Conservation (phyloP, 2,113 vertebrate genomes). For the Brachyistius frenatus region DNA sequence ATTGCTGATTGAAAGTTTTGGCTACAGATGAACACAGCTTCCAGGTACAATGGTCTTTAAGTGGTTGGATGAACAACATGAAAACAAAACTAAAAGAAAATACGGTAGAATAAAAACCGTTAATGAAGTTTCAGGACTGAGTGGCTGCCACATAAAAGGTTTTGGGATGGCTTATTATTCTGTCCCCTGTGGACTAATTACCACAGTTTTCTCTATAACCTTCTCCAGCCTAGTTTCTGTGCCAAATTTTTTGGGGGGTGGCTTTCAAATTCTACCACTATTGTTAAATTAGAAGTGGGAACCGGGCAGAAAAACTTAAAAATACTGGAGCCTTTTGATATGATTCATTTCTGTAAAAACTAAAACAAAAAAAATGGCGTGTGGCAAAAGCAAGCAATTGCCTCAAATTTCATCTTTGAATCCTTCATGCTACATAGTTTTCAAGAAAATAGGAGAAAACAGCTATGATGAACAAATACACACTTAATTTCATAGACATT, state of each 20-base stretch:
- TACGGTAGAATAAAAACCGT: conserved; percentile 42
- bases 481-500: conserved; percentile 65
- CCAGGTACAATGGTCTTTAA: conserved; percentile 37
- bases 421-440: conserved; percentile 71
- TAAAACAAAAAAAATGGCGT: not conserved
- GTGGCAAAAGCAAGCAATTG: conserved; percentile 54
- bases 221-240: conserved; percentile 71
- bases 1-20: conserved; percentile 63
- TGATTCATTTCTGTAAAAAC: conserved; percentile 1
- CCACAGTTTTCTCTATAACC: conserved; percentile 74
- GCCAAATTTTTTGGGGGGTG: conserved; percentile 63
- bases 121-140: conserved; percentile 65
- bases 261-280: conserved; percentile 52
- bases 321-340: not conserved
- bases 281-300: conserved; percentile 54
- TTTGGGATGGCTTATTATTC: conserved; percentile 73
- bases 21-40: conserved; percentile 39
- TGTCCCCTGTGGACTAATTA: conserved; percentile 80
- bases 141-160: conserved; percentile 72
- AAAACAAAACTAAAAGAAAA: conserved; percentile 56
- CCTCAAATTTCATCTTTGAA: conserved; percentile 73
- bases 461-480: conserved; percentile 73
- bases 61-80: conserved; percentile 52
- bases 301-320: conserved; percentile 4
- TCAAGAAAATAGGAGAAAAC: conserved; percentile 76